Evolutionary conservation across 1,140 invertebrate genomes (phyloP).

Genomic region (Eupristina koningsbergeri): DNA sequence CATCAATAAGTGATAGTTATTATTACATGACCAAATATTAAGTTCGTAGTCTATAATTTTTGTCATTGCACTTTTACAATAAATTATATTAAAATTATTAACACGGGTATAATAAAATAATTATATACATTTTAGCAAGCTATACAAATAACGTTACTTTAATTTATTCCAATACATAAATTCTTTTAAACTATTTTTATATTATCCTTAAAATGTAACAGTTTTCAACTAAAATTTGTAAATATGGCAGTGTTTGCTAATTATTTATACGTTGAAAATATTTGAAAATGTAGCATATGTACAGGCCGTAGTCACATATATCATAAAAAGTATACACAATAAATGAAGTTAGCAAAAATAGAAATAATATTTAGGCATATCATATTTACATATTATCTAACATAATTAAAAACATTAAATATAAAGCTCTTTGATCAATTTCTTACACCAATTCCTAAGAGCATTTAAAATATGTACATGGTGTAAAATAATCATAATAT

Average conservation of each 20-base stretch:
- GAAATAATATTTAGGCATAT: background rate
- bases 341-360: background rate
- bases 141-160: conserved; percentile 4
- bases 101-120: too few species aligned
- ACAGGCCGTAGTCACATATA: background rate
- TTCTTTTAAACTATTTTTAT: too few species aligned
- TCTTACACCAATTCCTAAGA: background rate
- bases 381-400: background rate
- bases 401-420: background rate
- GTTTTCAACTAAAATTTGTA: too few species aligned
- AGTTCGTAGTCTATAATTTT: too few species aligned
- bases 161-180: background rate
- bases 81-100: too few species aligned
- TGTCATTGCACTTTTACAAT: too few species aligned
- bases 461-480: conserved; percentile 21
- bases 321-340: background rate
- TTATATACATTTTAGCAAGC: too few species aligned
- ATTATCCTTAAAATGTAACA: too few species aligned
- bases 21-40: too few species aligned
- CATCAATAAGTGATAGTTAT: too few species aligned
- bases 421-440: background rate
- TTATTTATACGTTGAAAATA: background rate
- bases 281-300: background rate
- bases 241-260: conserved; percentile 8
- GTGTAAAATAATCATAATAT: conserved; percentile 37